phyloP scores from a whole-genome alignment of 2,888 invertebrate genomes.

The Mythimna loreyi region DNA sequence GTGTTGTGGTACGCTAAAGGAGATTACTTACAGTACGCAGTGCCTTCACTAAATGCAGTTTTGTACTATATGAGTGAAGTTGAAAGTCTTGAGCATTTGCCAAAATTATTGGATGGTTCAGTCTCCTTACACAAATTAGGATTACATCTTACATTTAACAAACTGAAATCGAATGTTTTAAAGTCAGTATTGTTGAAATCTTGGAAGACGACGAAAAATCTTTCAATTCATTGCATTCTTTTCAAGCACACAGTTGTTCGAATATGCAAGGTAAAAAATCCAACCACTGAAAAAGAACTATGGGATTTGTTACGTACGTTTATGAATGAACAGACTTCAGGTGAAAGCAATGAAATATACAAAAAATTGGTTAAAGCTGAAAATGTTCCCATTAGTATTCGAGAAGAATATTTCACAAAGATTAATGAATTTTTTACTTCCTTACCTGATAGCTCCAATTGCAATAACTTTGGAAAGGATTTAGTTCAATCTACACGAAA shows the following conservation, averaged over 20 bases:
- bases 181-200: constrained; percentile 66
- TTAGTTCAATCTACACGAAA: constrained; percentile 53
- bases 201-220: constrained; percentile 75
- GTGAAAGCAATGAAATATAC: constrained; percentile 72
- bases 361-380: constrained; percentile 62
- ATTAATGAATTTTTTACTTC: constrained; percentile 69
- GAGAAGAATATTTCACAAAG: constrained; percentile 63
- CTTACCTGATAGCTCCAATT: constrained; percentile 65
- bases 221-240: constrained; percentile 71
- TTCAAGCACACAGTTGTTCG: constrained; percentile 69
- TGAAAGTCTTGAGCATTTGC: constrained; percentile 67
- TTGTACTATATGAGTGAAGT: constrained; percentile 71
- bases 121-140: constrained; percentile 75
- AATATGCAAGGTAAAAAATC: constrained; percentile 69
- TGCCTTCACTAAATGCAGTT: constrained; percentile 78
- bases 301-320: constrained; percentile 72
- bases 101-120: constrained; percentile 71
- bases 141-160: constrained; percentile 70
- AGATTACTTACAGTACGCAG: constrained; percentile 79
- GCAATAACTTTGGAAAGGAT: constrained; percentile 50
- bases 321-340: constrained; percentile 71
- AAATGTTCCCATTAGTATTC: constrained; percentile 61
- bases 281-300: constrained; percentile 65
- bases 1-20: constrained; percentile 79
- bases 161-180: constrained; percentile 69